Evolutionary conservation across 2,888 invertebrate species (phyloP).

Genomic region (Euplexia lucipara): DNA sequence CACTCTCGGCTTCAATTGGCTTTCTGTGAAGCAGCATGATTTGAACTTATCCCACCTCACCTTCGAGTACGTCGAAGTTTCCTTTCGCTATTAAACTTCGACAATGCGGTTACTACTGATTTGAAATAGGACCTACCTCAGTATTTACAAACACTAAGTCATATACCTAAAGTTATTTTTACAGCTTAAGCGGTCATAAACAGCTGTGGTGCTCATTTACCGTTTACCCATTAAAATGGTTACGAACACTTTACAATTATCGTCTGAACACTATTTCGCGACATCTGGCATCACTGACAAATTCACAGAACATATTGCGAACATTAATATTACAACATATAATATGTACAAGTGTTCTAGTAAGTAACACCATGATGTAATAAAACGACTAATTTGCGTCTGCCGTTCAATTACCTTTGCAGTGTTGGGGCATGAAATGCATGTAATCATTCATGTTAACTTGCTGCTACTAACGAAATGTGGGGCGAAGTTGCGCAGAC

Average conservation of each 20-base stretch:
- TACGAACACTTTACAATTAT: conserved; percentile 42
- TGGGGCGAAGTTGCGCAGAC: not conserved
- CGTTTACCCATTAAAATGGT: conserved; percentile 45
- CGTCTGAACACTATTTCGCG: conserved; percentile 18
- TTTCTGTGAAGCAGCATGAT: not conserved
- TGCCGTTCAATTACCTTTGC: conserved; percentile 47
- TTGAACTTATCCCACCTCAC: not conserved
- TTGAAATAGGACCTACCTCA: conserved; percentile 1
- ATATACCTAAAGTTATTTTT: conserved; percentile 29
- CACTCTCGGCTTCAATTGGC: not conserved
- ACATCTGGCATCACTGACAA: conserved; percentile 46
- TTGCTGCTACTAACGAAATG: not conserved
- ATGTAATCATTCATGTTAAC: conserved; percentile 37
- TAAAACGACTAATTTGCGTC: conserved; percentile 53
- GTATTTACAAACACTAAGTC: conserved; percentile 24
- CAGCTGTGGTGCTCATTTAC: conserved; percentile 45
- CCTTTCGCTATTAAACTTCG: not conserved
- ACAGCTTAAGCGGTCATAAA: conserved; percentile 7
- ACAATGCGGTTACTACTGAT: not conserved
- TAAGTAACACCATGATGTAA: conserved; percentile 34
- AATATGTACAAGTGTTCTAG: too few relatives aligned
- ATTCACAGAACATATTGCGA: conserved; percentile 51
- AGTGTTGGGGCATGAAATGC: conserved; percentile 45
- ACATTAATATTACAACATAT: conserved; percentile 50
- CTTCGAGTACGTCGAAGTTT: too few relatives aligned